Evolutionary conservation across 2,113 vertebrate genomes (phyloP).

Genomic region (Edolisoma coerulescens): DNA sequence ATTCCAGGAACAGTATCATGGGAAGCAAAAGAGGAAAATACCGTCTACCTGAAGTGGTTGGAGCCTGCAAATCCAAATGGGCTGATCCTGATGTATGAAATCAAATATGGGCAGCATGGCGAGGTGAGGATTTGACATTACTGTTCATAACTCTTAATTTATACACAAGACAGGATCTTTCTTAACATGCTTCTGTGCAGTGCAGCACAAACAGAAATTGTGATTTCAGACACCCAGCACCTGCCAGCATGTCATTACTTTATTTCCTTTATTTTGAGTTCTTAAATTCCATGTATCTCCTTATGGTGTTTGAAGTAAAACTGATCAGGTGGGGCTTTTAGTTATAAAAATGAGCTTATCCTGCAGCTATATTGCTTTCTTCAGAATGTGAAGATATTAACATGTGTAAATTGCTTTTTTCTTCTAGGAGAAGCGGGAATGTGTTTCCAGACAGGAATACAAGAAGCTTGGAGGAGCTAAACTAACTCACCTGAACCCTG

Average conservation of each 20-base stretch:
- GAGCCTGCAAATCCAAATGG: conserved; percentile 90
- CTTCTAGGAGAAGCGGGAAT: conserved; percentile 84
- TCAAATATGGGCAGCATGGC: conserved; percentile 84
- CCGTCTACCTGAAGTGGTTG: conserved; percentile 85
- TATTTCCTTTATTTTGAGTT: not conserved
- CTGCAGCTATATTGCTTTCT: not conserved
- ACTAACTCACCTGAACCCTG: conserved; percentile 84
- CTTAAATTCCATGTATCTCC: not conserved
- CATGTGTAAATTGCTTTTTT: not conserved
- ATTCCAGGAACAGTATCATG: conserved; percentile 85
- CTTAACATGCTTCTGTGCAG: not conserved
- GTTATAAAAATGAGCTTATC: not conserved
- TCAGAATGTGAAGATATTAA: not conserved
- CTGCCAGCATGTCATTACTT: not conserved
- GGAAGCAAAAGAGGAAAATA: conserved; percentile 84
- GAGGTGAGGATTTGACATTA: conserved; percentile 78
- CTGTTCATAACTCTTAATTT: not conserved
- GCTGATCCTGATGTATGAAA: conserved; percentile 94
- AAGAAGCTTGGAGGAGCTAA: conserved; percentile 82
- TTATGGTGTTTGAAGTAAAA: not conserved
- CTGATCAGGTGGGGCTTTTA: not conserved
- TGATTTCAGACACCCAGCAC: not conserved
- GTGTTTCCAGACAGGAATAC: conserved; percentile 91
- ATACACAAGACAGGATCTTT: not conserved
- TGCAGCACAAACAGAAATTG: not conserved